Evolutionary conservation across 2,888 invertebrate genomes (phyloP).

Genomic region (Zhuqinia jingwanae): DNA sequence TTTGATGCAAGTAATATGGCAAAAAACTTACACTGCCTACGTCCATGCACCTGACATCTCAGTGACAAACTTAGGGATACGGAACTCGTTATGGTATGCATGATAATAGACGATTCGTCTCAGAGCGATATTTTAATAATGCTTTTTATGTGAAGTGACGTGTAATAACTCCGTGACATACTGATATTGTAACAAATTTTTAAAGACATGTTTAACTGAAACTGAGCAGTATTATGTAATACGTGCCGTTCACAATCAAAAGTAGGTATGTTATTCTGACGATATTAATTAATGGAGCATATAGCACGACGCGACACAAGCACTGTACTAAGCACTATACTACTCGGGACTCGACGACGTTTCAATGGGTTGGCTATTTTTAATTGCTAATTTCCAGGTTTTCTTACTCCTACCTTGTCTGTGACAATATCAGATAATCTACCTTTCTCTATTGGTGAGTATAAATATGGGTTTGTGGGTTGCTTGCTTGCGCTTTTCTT

Average conservation of each 20-base stretch:
- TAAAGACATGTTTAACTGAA: slow-evolving; percentile 24
- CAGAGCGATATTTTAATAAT: too few species aligned
- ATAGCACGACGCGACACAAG: neutral
- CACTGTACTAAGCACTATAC: neutral
- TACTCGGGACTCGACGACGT: slow-evolving; percentile 21
- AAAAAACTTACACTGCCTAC: too few species aligned
- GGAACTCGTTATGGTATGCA: too few species aligned
- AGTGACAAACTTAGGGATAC: too few species aligned
- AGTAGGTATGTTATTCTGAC: neutral
- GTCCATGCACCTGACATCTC: too few species aligned
- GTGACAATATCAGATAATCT: slow-evolving; percentile 77
- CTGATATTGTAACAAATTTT: too few species aligned
- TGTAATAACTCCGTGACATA: too few species aligned
- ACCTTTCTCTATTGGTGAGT: slow-evolving; percentile 78
- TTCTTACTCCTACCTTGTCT: slow-evolving; percentile 76
- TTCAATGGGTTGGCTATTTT: slow-evolving; percentile 66
- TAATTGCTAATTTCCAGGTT: slow-evolving; percentile 76
- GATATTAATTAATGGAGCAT: neutral
- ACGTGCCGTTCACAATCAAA: too few species aligned
- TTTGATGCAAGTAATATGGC: too few species aligned
- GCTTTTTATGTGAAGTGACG: too few species aligned
- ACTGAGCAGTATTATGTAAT: too few species aligned
- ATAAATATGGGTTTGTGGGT: slow-evolving; percentile 46
- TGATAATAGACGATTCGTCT: too few species aligned
- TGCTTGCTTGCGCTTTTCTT: slow-evolving; percentile 35